Evolutionary conservation across 2,797 vertebrate species (phyloP).

Genomic region (Nothura maculosa): DNA sequence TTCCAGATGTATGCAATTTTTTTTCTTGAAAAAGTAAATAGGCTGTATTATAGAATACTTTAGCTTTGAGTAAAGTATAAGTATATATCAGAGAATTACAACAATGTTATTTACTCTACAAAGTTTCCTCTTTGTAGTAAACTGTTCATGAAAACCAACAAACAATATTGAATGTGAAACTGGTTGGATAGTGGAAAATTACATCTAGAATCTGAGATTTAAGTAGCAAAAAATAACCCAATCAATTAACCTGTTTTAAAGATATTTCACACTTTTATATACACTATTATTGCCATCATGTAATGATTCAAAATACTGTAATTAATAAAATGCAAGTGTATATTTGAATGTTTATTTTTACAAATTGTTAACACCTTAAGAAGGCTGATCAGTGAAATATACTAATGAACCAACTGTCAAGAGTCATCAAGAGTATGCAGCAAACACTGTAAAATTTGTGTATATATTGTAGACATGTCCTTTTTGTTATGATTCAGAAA

Average conservation of each 20-base stretch:
- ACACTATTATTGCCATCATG: not conserved
- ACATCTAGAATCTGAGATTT: not conserved
- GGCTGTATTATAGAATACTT: not conserved
- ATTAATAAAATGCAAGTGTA: not conserved
- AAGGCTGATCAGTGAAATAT: not conserved
- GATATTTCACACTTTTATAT: not conserved
- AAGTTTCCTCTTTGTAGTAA: not conserved
- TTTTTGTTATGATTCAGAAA: not conserved
- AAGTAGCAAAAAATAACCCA: not conserved
- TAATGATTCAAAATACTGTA: not conserved
- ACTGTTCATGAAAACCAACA: not conserved
- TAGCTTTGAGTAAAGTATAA: not conserved
- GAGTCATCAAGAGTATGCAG: not conserved
- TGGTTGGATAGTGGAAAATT: not conserved
- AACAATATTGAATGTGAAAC: not conserved
- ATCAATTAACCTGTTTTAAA: not conserved
- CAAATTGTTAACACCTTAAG: not conserved
- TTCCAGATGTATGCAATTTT: not conserved
- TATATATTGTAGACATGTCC: fast-evolving
- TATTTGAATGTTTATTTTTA: not conserved
- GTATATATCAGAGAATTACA: not conserved
- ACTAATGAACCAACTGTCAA: not conserved
- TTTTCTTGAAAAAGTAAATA: not conserved
- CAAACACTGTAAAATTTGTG: not conserved
- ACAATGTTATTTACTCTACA: not conserved